Evolutionary conservation across 1,140 invertebrate genomes (phyloP), one percentile per base, ranked within the genome.

Genomic region (Littorina saxatilis): DNA sequence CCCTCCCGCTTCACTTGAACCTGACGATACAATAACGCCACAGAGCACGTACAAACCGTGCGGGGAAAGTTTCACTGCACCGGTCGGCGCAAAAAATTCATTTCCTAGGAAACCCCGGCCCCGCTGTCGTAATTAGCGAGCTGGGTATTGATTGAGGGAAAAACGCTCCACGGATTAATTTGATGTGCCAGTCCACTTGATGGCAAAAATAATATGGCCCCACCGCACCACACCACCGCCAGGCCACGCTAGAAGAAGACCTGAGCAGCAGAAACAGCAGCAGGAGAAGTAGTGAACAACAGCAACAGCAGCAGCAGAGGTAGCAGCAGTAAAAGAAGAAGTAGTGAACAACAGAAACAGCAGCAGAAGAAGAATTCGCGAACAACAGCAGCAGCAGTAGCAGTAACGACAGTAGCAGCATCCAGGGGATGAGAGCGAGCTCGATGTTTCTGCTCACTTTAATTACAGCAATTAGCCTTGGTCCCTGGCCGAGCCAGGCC

Each of bases 381-480:
- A n/a, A n/a, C n/a, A n/a, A n/a, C n/a, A 17, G 43, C 43, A 47
- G 43, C 43, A 17, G 43, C 43, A 47, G 43, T 47, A n/a, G 43
- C 43, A 47, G 43, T n/a, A n/a, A n/a, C n/a, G n/a, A n/a, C n/a
- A n/a, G n/a, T n/a, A n/a, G 43, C 43, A 47, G 43, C 43, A 47
- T 5, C 43, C 43, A 47, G 43, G 43, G 17, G 43, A 47, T 47
- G 43, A 74, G 79, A 47, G 35, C 70, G 39, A 72, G 52, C 58
- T 80, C 75, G 61, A 43, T 80, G 79, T 84, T 81, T 84, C 74
- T 70, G 63, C 79, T 74, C 72, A 81, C 52, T 81, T 80, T 84
- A 84, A 84, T 84, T 84, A 80, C 83, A 78, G 61, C 79, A 84
- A 84, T 84, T 84, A 84, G 76, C 37, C n/a, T n/a, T 66, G 80